These are phyloP conservation scores for Drosophila watanabei DNA, from an alignment of 1,140 invertebrate species.

Conservation along the genomic window DNA sequence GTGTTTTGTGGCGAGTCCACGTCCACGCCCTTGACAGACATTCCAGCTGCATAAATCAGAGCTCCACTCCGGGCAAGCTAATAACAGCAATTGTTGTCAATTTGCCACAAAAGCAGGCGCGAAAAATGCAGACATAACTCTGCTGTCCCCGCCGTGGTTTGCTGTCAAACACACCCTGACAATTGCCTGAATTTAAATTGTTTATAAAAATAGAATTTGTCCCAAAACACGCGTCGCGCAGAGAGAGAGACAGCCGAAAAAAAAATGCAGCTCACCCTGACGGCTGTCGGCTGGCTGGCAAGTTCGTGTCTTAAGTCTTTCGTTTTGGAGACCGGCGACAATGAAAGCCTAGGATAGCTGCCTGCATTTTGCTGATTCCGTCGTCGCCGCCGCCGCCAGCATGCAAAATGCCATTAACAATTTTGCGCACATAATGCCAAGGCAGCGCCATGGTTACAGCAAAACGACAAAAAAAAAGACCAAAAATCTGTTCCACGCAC, in stretches of 20 bases:
- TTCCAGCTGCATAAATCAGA: slow-evolving; percentile 77
- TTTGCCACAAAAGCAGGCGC: slow-evolving; percentile 82
- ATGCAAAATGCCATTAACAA: slow-evolving; percentile 76
- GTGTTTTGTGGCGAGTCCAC: slow-evolving; percentile 22
- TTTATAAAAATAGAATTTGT: slow-evolving; percentile 84
- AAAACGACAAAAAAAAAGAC: slow-evolving; percentile 9
- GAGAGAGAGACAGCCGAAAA: slow-evolving; percentile 22
- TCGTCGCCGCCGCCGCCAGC: slow-evolving; percentile 2
- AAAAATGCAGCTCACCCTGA: slow-evolving; percentile 59
- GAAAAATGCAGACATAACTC: slow-evolving; percentile 81
- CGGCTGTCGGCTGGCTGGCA: slow-evolving; percentile 33
- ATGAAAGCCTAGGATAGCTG: slow-evolving; percentile 71
- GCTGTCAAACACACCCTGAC: slow-evolving; percentile 74
- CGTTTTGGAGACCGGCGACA: slow-evolving; percentile 60
- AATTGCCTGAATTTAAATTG: slow-evolving; percentile 83
- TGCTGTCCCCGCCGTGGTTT: slow-evolving; percentile 20
- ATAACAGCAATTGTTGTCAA: slow-evolving; percentile 84
- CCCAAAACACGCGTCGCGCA: slow-evolving; percentile 73
- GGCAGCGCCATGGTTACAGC: slow-evolving; percentile 14
- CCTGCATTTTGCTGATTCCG: slow-evolving; percentile 64
- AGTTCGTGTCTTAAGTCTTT: slow-evolving; percentile 82
- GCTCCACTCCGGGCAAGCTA: slow-evolving; percentile 40
- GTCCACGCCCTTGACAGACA: slow-evolving; percentile 79
- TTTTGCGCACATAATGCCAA: slow-evolving; percentile 66
- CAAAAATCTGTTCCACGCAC: slow-evolving; percentile 73